Conservation (phyloP, 2,888 invertebrate genomes). For the Leptodirus hochenwartii region DNA sequence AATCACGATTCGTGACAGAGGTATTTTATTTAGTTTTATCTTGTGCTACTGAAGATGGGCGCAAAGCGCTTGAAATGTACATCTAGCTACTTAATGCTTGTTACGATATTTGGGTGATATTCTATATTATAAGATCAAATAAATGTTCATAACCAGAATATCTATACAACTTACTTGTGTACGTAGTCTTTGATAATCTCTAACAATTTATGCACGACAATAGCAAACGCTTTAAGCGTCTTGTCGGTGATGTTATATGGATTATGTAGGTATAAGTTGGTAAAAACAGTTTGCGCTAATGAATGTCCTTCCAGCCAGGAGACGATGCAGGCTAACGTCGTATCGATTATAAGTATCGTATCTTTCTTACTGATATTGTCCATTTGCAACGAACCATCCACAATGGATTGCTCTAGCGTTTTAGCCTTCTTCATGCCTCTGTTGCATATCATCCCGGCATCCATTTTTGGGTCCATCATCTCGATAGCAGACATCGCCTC, state of each 20-base stretch:
- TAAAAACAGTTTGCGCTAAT: conserved; percentile 91
- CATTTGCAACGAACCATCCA: conserved; percentile 63
- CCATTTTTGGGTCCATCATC: conserved; percentile 99
- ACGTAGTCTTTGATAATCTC: conserved; percentile 80
- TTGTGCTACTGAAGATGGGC: no score
- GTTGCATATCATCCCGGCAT: conserved; percentile 94
- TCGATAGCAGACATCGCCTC: conserved; percentile 99
- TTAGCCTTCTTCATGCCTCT: conserved; percentile 68
- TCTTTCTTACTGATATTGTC: conserved; percentile 58
- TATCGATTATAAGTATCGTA: conserved; percentile 85
- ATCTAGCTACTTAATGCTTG: no score
- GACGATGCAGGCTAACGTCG: conserved; percentile 81
- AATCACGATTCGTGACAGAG: no score
- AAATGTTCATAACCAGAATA: no score
- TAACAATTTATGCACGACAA: conserved; percentile 73
- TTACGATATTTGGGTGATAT: no score
- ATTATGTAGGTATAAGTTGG: conserved; percentile 86
- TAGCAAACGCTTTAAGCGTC: conserved; percentile 68
- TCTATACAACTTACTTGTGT: conserved; percentile 52
- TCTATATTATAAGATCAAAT: no score
- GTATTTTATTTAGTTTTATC: no score
- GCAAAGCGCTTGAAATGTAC: no score
- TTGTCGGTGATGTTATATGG: conserved; percentile 71
- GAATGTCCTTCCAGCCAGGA: conserved; percentile 97
- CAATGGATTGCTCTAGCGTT: conserved; percentile 72